Conservation (phyloP, 1,140 invertebrate species). For the Choristoneura fumiferana region DNA sequence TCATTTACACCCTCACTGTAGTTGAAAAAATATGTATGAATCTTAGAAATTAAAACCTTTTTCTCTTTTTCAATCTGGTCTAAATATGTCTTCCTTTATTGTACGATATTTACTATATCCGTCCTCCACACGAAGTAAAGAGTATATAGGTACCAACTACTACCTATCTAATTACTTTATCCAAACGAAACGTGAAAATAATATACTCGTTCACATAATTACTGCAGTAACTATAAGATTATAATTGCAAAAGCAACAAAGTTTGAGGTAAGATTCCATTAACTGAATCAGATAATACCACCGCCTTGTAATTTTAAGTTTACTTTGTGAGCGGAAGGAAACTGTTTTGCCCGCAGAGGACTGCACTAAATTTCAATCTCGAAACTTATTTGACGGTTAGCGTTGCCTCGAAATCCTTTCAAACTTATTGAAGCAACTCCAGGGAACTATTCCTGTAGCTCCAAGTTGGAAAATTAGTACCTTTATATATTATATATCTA, state of each 20-base stretch:
- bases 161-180: no score
- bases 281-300: conserved; percentile 15
- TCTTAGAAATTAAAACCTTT: no score
- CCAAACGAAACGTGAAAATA: no score
- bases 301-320: conserved; percentile 13
- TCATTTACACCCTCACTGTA: no score
- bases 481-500: conserved; percentile 16
- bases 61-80: no score
- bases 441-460: conserved; percentile 20
- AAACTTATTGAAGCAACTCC: conserved; percentile 23
- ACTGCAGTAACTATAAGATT: background rate
- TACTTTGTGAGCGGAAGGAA: conserved; percentile 6
- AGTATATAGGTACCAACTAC: no score
- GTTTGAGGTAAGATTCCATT: conserved; percentile 10
- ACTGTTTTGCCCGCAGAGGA: conserved; percentile 17
- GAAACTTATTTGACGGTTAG: conserved; percentile 25
- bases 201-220: no score
- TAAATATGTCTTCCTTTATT: no score
- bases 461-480: conserved; percentile 12
- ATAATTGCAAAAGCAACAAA: conserved; percentile 11
- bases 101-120: no score
- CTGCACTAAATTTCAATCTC: conserved; percentile 24
- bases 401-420: conserved; percentile 26
- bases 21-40: no score
- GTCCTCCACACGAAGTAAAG: no score